Percentiles rank a stretch among this genome's conserved stretches.
These are phyloP conservation scores for Microtus richardsoni DNA, from an alignment of 2,113 vertebrate genomes.

Conservation along the genomic window DNA sequence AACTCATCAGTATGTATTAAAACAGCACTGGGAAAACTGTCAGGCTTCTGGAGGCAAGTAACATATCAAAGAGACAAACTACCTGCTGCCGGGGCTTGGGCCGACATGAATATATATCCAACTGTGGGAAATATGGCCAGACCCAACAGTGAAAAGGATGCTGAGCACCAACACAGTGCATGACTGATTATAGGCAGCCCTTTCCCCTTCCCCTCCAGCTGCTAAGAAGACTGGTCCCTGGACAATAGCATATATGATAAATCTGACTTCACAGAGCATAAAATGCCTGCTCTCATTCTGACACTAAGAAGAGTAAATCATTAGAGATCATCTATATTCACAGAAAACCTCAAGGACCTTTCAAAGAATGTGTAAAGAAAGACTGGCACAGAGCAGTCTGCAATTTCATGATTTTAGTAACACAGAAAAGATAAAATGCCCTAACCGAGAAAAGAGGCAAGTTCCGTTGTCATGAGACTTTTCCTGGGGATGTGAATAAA, in stretches of 20 bases:
- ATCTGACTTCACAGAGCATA: slow-evolving; percentile 55
- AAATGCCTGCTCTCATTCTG: slow-evolving; percentile 39
- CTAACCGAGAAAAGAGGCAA: background rate
- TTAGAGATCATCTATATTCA: slow-evolving; percentile 64
- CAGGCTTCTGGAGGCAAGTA: slow-evolving; percentile 79
- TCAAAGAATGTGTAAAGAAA: slow-evolving; percentile 23
- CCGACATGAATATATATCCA: slow-evolving; percentile 81
- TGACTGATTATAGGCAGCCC: slow-evolving; percentile 75
- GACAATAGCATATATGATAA: slow-evolving; percentile 53
- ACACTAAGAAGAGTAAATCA: slow-evolving; percentile 58
- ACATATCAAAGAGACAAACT: slow-evolving; percentile 83
- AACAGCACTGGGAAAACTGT: slow-evolving; percentile 76
- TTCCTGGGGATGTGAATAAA: background rate
- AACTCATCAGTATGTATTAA: slow-evolving; percentile 80
- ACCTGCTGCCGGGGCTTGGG: slow-evolving; percentile 74
- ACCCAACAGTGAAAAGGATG: slow-evolving; percentile 64
- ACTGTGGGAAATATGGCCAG: slow-evolving; percentile 81
- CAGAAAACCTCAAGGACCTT: slow-evolving; percentile 40
- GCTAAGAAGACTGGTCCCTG: slow-evolving; percentile 40
- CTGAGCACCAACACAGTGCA: slow-evolving; percentile 21
- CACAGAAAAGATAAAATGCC: slow-evolving; percentile 30
- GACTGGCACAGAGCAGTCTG: background rate
- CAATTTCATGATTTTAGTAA: background rate
- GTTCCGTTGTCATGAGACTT: background rate
- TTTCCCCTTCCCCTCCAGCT: background rate